These are phyloP conservation scores for Chalcis sispes DNA, from an alignment of 2,888 invertebrate species.

Conservation along the genomic window DNA sequence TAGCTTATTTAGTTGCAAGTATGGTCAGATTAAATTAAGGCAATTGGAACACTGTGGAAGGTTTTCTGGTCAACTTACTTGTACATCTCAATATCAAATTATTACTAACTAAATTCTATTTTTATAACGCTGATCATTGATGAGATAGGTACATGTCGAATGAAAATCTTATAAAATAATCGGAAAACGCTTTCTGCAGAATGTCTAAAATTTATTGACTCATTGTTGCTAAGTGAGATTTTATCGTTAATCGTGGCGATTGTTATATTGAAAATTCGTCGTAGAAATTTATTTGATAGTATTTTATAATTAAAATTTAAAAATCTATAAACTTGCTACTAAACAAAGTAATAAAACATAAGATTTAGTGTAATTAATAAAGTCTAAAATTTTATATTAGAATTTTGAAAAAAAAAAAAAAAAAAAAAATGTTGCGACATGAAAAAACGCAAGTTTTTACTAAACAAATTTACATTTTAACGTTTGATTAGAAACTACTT, in stretches of 20 bases:
- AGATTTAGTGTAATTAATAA: too few species aligned
- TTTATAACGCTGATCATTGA: slow-evolving; percentile 37
- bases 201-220: slow-evolving; percentile 35
- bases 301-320: too few species aligned
- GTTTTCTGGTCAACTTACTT: slow-evolving; percentile 47
- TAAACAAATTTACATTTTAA: background rate
- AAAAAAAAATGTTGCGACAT: too few species aligned
- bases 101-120: slow-evolving; percentile 32
- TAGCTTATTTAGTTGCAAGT: slow-evolving; percentile 45
- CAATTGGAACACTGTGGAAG: slow-evolving; percentile 33
- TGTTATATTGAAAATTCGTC: too few species aligned
- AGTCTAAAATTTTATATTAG: too few species aligned
- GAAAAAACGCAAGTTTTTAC: background rate
- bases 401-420: too few species aligned
- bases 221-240: slow-evolving; percentile 12
- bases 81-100: slow-evolving; percentile 24
- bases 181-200: background rate
- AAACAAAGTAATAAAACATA: too few species aligned
- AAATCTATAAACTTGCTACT: too few species aligned
- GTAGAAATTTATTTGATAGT: too few species aligned
- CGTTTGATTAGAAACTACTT: background rate
- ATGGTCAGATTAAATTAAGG: slow-evolving; percentile 32
- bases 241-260: too few species aligned
- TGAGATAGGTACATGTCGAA: background rate
- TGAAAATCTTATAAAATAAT: slow-evolving; percentile 35